Conservation (phyloP, 2,888 invertebrate species). For the Ennomos quercinarius region DNA sequence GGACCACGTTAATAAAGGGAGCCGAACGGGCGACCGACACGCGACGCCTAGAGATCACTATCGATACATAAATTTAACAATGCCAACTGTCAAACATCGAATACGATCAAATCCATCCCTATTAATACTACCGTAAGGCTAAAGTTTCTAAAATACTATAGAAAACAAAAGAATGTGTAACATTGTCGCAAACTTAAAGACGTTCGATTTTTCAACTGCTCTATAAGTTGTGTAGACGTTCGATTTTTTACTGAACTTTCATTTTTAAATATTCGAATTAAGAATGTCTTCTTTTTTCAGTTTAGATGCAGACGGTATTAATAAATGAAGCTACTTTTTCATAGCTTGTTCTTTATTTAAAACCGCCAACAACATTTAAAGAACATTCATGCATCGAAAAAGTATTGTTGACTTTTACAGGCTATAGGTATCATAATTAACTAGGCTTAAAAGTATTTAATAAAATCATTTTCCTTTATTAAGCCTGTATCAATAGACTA, state of each 20-base stretch:
- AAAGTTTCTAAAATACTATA: conserved; percentile 24
- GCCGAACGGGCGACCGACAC: conserved; percentile 61
- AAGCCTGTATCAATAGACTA: conserved; percentile 38
- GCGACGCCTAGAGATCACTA: conserved; percentile 72
- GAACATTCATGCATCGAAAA: too few relatives aligned
- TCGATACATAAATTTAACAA: conserved; percentile 63
- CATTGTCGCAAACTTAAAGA: conserved; percentile 47
- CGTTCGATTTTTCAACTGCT: conserved; percentile 63
- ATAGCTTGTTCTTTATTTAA: not conserved
- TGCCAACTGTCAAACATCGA: conserved; percentile 51
- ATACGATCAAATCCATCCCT: conserved; percentile 50
- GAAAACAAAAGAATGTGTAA: conserved; percentile 33
- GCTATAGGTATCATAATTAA: too few relatives aligned
- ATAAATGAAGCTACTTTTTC: too few relatives aligned
- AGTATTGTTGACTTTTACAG: too few relatives aligned
- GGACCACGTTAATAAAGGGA: conserved; percentile 59
- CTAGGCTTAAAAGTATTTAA: too few relatives aligned
- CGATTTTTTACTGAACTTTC: conserved; percentile 22
- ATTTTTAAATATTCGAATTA: conserved; percentile 14
- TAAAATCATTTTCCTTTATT: conserved; percentile 14
- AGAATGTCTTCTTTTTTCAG: conserved; percentile 28
- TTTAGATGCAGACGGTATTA: not conserved
- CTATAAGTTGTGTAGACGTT: conserved; percentile 31
- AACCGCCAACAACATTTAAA: too few relatives aligned
- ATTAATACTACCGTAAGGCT: conserved; percentile 37